Base-by-base conservation (phyloP, 2,113 vertebrate genomes). In the Tachuris rubrigastra region DNA sequence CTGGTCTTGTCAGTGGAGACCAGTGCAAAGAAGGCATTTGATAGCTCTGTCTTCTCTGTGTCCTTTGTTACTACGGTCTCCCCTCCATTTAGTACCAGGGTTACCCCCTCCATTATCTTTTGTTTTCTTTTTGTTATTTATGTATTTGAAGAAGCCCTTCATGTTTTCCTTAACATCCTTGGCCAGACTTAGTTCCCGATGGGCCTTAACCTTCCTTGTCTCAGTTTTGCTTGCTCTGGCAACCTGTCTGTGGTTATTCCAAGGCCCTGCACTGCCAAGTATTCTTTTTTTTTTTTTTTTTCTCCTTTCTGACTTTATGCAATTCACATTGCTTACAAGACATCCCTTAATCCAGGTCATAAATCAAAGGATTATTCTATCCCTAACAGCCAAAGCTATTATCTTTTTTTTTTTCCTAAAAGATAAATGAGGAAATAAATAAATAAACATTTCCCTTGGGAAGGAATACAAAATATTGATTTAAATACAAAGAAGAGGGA, bases 331-430 rank as follows among this genome's bases (percentile, higher is more conserved):
- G 39, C 18, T 72, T 85, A 78, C 39, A 89, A 78, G 21, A 65
- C 28, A 82, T 65, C 42, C 28, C 11, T 93, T 53, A 91, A 89
- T 85, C 71, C 53, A 49, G 41, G 33, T 49, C 28, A 53, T 85
- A 82, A 86, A 74, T 89, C 41, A 78, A 82, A 41, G 39, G 60
- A 65, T 89, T 86, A 82, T 74, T 93, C 55, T 78, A 46, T 27
- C 46, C 33, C 41, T 77, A 75, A 71, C n/a, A 85, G 69, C 28
- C 52, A 76, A 72, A 85, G 27, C n/a, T 82, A 27, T 68, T 66
- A 81, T 50, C 78, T 78, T 83, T 82, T 89, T 83, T 78, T 83
- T 82, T 89, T 86, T 83, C 69, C 74, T 76, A 47, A 76, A 88
- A 85, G 46, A 84, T 35, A 87, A 56, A 93, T 50, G 42, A 81